Conservation (phyloP, 2,888 invertebrate species). For the Nymphalis polychloros region DNA sequence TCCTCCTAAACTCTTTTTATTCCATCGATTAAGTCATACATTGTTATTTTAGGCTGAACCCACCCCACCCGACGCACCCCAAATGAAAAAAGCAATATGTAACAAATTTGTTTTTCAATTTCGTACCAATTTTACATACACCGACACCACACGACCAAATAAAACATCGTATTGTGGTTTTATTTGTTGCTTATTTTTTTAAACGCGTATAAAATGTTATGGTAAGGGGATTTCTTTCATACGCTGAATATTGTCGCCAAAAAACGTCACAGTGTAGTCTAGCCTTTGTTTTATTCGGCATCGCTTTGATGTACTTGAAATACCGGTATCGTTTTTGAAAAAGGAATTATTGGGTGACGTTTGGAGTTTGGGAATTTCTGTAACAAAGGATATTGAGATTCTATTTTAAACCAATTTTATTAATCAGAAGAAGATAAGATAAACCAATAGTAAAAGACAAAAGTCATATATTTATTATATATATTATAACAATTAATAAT, state of each 20-base stretch:
- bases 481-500: no score
- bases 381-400: not conserved
- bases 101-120: conserved; percentile 82
- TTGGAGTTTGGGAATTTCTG: not conserved
- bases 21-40: conserved; percentile 3
- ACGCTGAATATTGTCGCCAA: conserved; percentile 50
- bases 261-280: conserved; percentile 52
- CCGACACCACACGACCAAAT: conserved; percentile 62
- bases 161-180: conserved; percentile 73
- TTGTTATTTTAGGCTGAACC: conserved; percentile 6
- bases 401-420: no score
- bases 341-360: not conserved
- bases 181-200: conserved; percentile 69
- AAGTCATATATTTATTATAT: no score
- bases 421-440: no score
- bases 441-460: no score
- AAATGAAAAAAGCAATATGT: conserved; percentile 79
- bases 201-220: conserved; percentile 68
- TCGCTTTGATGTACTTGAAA: conserved; percentile 42
- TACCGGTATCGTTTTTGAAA: conserved; percentile 15
- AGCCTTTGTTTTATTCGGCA: conserved; percentile 44
- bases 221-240: conserved; percentile 62
- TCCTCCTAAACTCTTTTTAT: not conserved
- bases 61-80: conserved; percentile 45
- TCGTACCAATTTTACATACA: conserved; percentile 81